Percentiles rank a stretch among this genome's conserved stretches.
These are phyloP conservation scores for Vireo griseus DNA, from an alignment of 2,797 vertebrate species.

Conservation along the genomic window DNA sequence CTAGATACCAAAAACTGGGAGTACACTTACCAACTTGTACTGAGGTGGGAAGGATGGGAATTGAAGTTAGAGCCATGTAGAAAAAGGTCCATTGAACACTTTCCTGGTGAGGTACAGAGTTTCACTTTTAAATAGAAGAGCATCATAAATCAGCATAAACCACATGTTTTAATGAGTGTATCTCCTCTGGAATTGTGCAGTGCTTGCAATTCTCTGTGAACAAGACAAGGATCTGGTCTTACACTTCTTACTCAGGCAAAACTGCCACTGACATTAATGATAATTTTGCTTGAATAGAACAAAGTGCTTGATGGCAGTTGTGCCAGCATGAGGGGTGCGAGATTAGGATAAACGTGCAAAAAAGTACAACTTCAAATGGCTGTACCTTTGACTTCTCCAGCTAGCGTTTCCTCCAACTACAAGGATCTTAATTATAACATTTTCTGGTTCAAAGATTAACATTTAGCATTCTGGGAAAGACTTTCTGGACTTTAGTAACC, in stretches of 20 bases:
- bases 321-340: background rate
- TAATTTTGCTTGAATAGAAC: conserved; percentile 48
- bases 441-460: conserved; percentile 75
- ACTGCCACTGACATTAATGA: conserved; percentile 48
- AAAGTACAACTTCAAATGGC: conserved; percentile 37
- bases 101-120: conserved; percentile 1
- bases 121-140: conserved; percentile 44
- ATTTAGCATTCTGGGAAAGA: conserved; percentile 66
- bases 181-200: conserved; percentile 51
- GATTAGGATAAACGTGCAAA: conserved; percentile 19
- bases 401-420: conserved; percentile 60
- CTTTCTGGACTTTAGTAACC: conserved; percentile 75
- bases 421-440: conserved; percentile 74
- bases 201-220: conserved; percentile 40
- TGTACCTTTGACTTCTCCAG: conserved; percentile 49
- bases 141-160: conserved; percentile 32
- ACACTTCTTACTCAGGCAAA: conserved; percentile 41
- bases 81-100: conserved; percentile 33
- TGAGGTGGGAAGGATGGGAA: background rate
- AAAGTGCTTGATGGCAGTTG: conserved; percentile 16
- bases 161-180: conserved; percentile 51
- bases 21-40: conserved; percentile 53
- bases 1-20: conserved; percentile 61
- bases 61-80: conserved; percentile 34
- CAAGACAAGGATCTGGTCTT: conserved; percentile 12